Conservation (phyloP, 30 jellyfish, hydroid and myxozoan species). For the Nemopilema nomurai region DNA sequence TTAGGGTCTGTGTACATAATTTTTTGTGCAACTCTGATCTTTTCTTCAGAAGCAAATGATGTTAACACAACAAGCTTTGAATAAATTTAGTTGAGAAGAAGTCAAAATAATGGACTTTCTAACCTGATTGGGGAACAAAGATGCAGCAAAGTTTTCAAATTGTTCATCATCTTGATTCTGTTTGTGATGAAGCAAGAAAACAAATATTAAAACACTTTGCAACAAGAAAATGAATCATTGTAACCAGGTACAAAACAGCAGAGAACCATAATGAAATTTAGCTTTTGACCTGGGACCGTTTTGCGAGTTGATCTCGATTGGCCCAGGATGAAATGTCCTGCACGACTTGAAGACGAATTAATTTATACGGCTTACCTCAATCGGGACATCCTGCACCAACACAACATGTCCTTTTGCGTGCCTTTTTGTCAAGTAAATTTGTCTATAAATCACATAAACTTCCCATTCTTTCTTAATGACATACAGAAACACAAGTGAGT, state of each 20-base stretch:
- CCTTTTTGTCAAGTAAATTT: slow-evolving; percentile 74
- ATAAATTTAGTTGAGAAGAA: too few species aligned
- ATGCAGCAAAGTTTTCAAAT: slow-evolving; percentile 40
- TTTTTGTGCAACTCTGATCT: too few species aligned
- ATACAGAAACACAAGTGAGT: slow-evolving; percentile 64
- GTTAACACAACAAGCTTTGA: too few species aligned
- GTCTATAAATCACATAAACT: slow-evolving; percentile 72
- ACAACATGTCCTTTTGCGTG: slow-evolving; percentile 64
- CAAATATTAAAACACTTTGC: too few species aligned
- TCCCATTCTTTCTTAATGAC: slow-evolving; percentile 82
- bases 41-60: too few species aligned
- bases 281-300: too few species aligned
- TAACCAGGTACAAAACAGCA: too few species aligned
- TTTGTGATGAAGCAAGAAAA: not conserved
- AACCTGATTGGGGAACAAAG: slow-evolving; percentile 85
- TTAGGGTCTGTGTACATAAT: too few species aligned
- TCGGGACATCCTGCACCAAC: slow-evolving; percentile 81
- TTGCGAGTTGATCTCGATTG: too few species aligned
- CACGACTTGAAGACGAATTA: not conserved
- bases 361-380: slow-evolving; percentile 41
- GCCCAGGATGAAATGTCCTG: too few species aligned
- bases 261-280: too few species aligned
- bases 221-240: too few species aligned
- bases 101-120: not conserved
- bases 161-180: slow-evolving; percentile 55